phyloP scores from a whole-genome alignment of 2,113 vertebrate genomes.

The Protobothrops mucrosquamatus region DNA sequence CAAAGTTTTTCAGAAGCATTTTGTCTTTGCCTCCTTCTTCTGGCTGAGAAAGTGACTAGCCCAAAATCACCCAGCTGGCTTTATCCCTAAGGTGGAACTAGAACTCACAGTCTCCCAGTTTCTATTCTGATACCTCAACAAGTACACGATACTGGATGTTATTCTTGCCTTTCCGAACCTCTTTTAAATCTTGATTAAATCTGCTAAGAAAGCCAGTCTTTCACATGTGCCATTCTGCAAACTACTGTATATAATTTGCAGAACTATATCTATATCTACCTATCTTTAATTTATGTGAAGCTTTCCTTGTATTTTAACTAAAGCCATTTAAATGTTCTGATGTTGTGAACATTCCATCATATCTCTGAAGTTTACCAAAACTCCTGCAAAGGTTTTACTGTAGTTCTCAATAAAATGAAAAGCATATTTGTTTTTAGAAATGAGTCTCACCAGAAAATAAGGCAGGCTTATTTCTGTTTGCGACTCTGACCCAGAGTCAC shows the following conservation, averaged over 20 bases:
- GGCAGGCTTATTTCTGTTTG: not conserved
- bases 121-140: not conserved
- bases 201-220: not conserved
- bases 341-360: not conserved
- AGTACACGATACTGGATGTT: not conserved
- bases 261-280: not conserved
- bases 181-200: not conserved
- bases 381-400: not conserved
- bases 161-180: accelerated
- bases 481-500: not conserved
- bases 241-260: not conserved
- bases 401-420: not conserved
- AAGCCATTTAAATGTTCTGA: not conserved
- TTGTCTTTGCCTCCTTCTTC: not conserved
- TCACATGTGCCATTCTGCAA: not conserved
- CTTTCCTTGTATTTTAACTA: not conserved
- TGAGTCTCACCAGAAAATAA: not conserved
- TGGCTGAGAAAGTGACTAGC: not conserved
- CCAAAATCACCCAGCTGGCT: not conserved
- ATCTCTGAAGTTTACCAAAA: not conserved
- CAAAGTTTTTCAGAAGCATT: not conserved
- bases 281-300: not conserved
- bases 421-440: not conserved
- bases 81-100: not conserved
- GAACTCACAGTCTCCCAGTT: not conserved